Base-by-base conservation (phyloP, 2,113 vertebrate genomes). In the Brienomyrus longianalis region DNA sequence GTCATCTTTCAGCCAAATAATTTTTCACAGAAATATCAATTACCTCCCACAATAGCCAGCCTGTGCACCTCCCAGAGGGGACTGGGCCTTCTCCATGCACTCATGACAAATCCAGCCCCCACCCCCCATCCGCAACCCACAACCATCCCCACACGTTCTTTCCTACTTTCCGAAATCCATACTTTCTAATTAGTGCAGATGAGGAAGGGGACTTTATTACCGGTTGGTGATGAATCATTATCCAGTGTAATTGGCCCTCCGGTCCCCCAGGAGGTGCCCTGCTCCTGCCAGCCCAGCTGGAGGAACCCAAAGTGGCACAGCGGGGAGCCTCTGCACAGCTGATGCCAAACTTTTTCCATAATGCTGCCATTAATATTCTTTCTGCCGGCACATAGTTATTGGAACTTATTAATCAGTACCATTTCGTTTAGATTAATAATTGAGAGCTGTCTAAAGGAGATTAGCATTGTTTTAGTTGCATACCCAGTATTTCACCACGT, bases 1-100 rank as follows among this genome's bases (percentile, higher is more conserved):
- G 83, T 93, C 90, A 88, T 86, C 88, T 88, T 88, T 89, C 52
- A 89, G 23, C 21, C 89, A 93, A 92, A 93, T 95, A 91, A 94
- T 95, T 94, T 95, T 96, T 94, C 92, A 94, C 94, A 89, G 91
- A 96, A 94, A 95, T 93, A 96, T 97, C 96, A 97, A 96, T 97
- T 97, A 96, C 91, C 88, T 94, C 93, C 93, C 94, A 94, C 97
- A 97, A 97, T 96, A 94, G 91, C 95, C 94, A 95, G 94, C 89
- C 86, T 86, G 70, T 88, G 83, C 90, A 87, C 77, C 92, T 91
- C 92, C 91, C 92, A 92, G 89, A 90, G 89, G 91, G 93, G 88
- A 90, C 66, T 21, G 77, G 47, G 90, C 92, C 93, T 91, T 93
- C 94, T 95, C 95, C 89, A 86, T 88, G 93, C 94, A 95, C 94